phyloP scores from a whole-genome alignment of 2,797 vertebrate species.

The Esox lucius region DNA sequence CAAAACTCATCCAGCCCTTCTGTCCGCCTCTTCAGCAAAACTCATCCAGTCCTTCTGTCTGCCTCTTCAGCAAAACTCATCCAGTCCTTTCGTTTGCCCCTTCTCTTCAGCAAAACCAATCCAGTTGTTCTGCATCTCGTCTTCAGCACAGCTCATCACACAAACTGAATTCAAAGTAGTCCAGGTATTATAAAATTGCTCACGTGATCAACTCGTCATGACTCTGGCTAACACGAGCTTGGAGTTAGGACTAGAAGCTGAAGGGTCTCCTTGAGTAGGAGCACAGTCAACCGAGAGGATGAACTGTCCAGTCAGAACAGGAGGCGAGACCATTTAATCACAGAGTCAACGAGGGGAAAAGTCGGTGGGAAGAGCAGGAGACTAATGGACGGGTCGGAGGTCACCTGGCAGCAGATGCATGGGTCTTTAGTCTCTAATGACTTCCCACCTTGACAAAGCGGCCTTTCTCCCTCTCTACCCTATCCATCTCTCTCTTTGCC shows the following conservation, averaged over 20 bases:
- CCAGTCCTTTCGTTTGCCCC: background rate
- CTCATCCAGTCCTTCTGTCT: background rate
- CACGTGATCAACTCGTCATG: background rate
- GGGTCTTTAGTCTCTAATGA: conserved; percentile 1
- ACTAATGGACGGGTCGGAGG: background rate
- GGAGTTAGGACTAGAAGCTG: background rate
- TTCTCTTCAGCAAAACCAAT: background rate
- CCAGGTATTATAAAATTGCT: background rate
- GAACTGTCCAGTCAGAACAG: background rate
- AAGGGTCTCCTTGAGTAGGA: background rate
- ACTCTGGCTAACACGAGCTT: background rate
- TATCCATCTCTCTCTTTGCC: no score
- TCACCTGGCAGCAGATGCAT: conserved; percentile 3
- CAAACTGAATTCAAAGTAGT: background rate
- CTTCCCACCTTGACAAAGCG: background rate
- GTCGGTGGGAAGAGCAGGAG: conserved; percentile 1
- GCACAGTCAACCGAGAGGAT: background rate
- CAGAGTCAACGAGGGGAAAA: conserved; percentile 5
- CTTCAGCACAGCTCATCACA: no score
- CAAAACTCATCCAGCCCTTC: background rate
- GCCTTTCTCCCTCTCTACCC: background rate
- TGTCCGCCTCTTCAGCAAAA: background rate
- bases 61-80: background rate
- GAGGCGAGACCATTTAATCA: background rate
- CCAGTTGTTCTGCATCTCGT: background rate